Conservation (phyloP, 2,797 vertebrate genomes). For the Columba guinea region DNA sequence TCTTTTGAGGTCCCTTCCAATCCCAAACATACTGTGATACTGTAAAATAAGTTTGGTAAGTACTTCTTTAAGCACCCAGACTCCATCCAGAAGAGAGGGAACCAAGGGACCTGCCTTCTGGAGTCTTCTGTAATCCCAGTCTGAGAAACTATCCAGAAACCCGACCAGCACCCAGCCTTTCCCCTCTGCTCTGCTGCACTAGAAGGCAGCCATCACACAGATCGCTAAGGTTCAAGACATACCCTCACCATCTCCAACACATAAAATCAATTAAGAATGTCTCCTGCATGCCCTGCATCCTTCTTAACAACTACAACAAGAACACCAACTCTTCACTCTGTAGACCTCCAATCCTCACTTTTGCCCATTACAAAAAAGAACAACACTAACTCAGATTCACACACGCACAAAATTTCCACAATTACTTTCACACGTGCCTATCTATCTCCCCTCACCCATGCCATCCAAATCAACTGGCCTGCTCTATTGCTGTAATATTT, state of each 20-base stretch:
- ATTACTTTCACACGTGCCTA: neutral
- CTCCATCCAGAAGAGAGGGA: neutral
- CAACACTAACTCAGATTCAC: neutral
- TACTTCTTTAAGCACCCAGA: neutral
- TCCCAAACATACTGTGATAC: no score
- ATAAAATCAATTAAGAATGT: neutral
- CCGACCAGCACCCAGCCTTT: neutral
- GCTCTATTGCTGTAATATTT: neutral
- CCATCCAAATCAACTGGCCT: neutral
- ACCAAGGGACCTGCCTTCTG: neutral
- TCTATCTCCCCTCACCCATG: neutral
- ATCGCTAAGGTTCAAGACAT: neutral
- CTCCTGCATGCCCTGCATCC: neutral
- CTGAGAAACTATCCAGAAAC: neutral
- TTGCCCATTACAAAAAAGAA: neutral
- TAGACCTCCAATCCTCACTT: neutral
- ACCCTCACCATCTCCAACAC: neutral
- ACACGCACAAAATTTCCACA: neutral
- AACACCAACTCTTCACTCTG: neutral
- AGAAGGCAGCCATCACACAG: neutral
- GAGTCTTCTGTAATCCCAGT: rapidly evolving
- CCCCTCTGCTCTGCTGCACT: neutral
- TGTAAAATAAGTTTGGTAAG: neutral
- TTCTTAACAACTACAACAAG: neutral
- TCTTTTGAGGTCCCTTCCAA: no score